These are phyloP conservation scores for Dendroctonus valens DNA, from an alignment of 1,140 invertebrate species.

Conservation along the genomic window DNA sequence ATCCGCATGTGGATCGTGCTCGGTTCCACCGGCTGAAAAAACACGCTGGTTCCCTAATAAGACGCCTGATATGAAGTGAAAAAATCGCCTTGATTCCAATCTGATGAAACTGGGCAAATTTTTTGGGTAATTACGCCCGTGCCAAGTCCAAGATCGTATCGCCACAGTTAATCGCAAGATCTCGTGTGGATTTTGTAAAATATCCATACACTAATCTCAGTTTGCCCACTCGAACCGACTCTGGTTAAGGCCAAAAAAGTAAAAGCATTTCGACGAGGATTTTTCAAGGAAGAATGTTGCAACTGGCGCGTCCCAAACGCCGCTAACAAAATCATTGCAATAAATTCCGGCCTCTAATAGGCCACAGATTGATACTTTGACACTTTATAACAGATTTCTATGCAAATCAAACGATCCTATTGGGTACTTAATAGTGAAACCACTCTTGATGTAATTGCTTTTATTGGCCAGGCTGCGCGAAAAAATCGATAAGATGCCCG, in stretches of 20 bases:
- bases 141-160: conserved; percentile 18
- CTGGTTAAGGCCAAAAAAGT: neutral
- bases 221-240: neutral
- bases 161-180: conserved; percentile 17
- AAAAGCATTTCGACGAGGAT: neutral
- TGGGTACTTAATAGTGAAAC: conserved; percentile 13
- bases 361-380: conserved; percentile 22
- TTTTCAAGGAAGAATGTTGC: neutral
- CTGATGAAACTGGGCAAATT: conserved; percentile 21
- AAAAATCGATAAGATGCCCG: too few species aligned
- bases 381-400: conserved; percentile 21
- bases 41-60: neutral
- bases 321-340: conserved; percentile 2
- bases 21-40: neutral
- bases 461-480: neutral
- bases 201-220: conserved; percentile 4
- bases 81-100: conserved; percentile 11
- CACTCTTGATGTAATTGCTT: conserved; percentile 21
- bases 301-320: neutral
- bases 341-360: conserved; percentile 15
- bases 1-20: neutral
- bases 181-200: conserved; percentile 28
- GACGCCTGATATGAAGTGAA: conserved; percentile 6
- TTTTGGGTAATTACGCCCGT: conserved; percentile 19
- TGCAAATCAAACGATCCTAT: conserved; percentile 20